Evolutionary conservation across 1,140 invertebrate species (phyloP), one percentile per base, ranked within the genome.

Genomic region (Caenorhabditis briggsae): DNA sequence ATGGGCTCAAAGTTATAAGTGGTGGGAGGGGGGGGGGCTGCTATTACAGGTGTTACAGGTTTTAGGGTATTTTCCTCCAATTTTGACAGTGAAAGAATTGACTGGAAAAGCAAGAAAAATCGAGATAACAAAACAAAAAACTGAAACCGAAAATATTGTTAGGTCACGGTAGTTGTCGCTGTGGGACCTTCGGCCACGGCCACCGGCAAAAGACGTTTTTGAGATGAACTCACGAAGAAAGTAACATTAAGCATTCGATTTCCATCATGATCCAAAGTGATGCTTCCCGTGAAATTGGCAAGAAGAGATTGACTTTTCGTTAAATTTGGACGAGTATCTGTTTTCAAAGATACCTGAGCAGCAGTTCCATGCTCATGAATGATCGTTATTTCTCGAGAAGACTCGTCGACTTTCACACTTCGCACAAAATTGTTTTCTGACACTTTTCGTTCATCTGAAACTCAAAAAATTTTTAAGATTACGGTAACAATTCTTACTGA

Each of bases 291-390:
- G 70, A 78, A 78, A 41, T 78, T 78, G 12, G 70, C 70, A 14
- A 78, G n/a, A 23, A 78, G 70, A 20, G 70, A 78, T 14, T 78
- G 70, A 53, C 70, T 78, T 78, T 78, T 78, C 11, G 70, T 78
- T 8, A 78, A n/a, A 78, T 78, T 78, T 23, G 70, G 70, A 12
- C 70, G 70, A 20, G 70, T 78, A 53, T 78, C 70, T 12, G 70
- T 78, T 78, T 78, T 78, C 70, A 78, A 12, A 25, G 70, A 78
- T 2, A 78, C 70, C 50, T 78, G 70, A 12, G 70, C 70, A 48
- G 70, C 70, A n/a, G 70, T 78, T 78, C 70, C 70, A 78, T 78
- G 70, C 50, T 78, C 70, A 78, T 78, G 70, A 23, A 43, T n/a
- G 2, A 78, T 50, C 50, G 70, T 78, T 14, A 78, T 78, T 78